phyloP scores from a whole-genome alignment of 2,888 invertebrate genomes.

The Euproctis similis region DNA sequence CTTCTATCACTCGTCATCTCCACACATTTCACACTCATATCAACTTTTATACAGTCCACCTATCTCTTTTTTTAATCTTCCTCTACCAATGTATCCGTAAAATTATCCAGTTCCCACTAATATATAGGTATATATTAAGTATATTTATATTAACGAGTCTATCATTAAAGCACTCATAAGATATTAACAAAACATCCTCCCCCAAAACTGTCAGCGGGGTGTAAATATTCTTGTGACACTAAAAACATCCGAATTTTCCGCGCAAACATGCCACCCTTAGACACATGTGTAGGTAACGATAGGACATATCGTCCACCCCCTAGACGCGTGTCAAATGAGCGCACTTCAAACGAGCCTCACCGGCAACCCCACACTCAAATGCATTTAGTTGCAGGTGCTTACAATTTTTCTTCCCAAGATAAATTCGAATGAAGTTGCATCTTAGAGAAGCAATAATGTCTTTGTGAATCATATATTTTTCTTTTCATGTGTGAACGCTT shows the following conservation, averaged over 20 bases:
- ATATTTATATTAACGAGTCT: no score
- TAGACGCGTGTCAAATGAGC: constrained; percentile 55
- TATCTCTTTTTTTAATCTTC: no score
- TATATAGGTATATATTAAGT: no score
- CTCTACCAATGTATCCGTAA: no score
- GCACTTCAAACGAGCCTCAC: constrained; percentile 52
- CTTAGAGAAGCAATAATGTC: constrained; percentile 28
- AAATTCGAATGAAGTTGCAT: constrained; percentile 52
- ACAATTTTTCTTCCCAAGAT: constrained; percentile 65
- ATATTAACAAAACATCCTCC: constrained; percentile 15
- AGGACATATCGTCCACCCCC: constrained; percentile 51
- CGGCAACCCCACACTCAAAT: constrained; percentile 38
- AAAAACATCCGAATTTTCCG: constrained; percentile 33
- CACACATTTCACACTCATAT: no score
- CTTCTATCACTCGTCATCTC: no score
- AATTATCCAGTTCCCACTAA: no score
- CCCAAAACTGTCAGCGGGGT: constrained; percentile 16
- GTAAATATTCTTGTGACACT: constrained; percentile 21
- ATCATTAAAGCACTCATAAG: constrained; percentile 4
- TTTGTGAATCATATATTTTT: constrained; percentile 27
- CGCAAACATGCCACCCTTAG: constrained; percentile 35
- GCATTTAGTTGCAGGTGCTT: constrained; percentile 71
- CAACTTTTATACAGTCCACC: no score
- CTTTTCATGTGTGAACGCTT: constrained; percentile 34
- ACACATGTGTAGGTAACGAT: constrained; percentile 61